Evolutionary conservation across 1,140 invertebrate genomes (phyloP).

Genomic region (Potamilus streckersoni): DNA sequence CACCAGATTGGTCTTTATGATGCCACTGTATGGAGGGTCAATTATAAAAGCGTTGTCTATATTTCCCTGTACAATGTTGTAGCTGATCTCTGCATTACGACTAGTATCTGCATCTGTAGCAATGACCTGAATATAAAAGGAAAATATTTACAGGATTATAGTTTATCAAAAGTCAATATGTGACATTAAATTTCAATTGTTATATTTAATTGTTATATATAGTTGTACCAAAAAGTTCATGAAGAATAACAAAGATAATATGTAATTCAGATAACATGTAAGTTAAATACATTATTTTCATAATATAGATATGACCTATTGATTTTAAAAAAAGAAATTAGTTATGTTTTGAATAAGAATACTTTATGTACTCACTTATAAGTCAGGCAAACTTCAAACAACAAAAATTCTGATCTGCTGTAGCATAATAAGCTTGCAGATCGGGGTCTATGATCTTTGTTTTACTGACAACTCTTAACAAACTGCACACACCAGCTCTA

Average conservation of each 20-base stretch:
- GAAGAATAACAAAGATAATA: background rate
- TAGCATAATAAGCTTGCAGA: too few relatives aligned
- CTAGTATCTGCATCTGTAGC: conserved; percentile 90
- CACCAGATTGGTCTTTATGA: conserved; percentile 94
- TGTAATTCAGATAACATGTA: background rate
- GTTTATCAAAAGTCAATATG: background rate
- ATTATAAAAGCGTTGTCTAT: conserved; percentile 96
- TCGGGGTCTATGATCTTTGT: too few relatives aligned
- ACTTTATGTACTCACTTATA: too few relatives aligned
- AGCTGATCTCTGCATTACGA: conserved; percentile 85
- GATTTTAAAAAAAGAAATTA: too few relatives aligned
- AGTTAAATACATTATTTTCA: too few relatives aligned
- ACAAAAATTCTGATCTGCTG: too few relatives aligned
- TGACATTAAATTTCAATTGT: background rate
- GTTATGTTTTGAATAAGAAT: too few relatives aligned
- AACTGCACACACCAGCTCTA: too few relatives aligned
- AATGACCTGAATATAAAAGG: conserved; percentile 71
- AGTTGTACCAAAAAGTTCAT: background rate
- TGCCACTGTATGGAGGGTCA: conserved; percentile 91
- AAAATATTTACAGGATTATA: background rate
- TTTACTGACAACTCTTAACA: too few relatives aligned
- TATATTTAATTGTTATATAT: background rate
- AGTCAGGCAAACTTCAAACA: too few relatives aligned
- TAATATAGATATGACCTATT: too few relatives aligned
- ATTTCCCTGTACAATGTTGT: conserved; percentile 96